These are phyloP conservation scores for Pelodytes ibericus DNA, from an alignment of 2,797 vertebrate species.

Conservation along the genomic window DNA sequence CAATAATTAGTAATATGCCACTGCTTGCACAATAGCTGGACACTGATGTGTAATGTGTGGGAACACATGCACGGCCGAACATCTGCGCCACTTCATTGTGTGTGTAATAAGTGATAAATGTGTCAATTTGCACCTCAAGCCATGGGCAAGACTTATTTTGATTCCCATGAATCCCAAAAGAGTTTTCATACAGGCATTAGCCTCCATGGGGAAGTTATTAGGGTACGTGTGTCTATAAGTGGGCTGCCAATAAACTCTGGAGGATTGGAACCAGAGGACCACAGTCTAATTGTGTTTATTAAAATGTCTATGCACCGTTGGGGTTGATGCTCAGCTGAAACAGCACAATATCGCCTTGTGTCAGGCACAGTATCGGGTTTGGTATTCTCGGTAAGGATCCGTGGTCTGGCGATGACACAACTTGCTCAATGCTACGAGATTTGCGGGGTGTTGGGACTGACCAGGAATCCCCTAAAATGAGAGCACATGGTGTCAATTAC, in stretches of 20 bases:
- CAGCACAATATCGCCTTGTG: slow-evolving; percentile 80
- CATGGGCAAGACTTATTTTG: not conserved
- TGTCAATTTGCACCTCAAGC: not conserved
- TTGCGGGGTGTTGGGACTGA: slow-evolving; percentile 42
- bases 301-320: slow-evolving; percentile 67
- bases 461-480: slow-evolving; percentile 57
- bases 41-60: not conserved
- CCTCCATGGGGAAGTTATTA: not conserved
- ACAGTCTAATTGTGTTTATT: not conserved
- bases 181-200: not conserved
- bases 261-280: not conserved
- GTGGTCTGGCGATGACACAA: not conserved
- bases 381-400: slow-evolving; percentile 73
- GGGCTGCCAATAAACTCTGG: too few relatives aligned
- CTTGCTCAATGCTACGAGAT: not conserved
- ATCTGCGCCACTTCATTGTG: not conserved
- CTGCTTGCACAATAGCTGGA: not conserved
- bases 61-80: not conserved
- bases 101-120: not conserved
- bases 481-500: not conserved
- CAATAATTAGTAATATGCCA: not conserved
- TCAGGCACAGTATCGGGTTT: slow-evolving; percentile 86
- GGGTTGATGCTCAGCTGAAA: slow-evolving; percentile 84
- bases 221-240: not conserved
- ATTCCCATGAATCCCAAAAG: not conserved